Percentiles rank a stretch among this genome's conserved stretches.
Evolutionary conservation across 2,888 invertebrate species (phyloP).

Genomic region (Sarcophaga subvicina): DNA sequence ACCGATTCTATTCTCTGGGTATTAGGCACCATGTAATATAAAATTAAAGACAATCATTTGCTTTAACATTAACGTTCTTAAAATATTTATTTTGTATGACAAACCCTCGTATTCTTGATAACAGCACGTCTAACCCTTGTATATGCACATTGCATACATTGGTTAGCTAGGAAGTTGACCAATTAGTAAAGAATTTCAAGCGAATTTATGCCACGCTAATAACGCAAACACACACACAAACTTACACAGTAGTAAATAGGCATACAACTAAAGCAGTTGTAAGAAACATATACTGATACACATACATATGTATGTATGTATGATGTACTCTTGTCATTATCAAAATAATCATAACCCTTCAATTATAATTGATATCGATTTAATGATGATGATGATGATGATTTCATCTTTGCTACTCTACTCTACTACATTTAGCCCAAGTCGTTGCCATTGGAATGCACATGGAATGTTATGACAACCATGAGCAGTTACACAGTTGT

Average conservation of each 20-base stretch:
- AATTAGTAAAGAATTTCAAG: slow-evolving; percentile 37
- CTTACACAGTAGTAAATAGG: neutral
- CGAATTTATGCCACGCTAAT: slow-evolving; percentile 9
- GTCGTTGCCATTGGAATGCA: neutral
- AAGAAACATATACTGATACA: neutral
- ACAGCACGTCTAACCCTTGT: neutral
- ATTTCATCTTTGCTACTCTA: neutral
- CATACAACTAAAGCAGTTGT: too few species aligned
- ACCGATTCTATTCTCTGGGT: too few species aligned
- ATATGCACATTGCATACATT: neutral
- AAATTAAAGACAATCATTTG: neutral
- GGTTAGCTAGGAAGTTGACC: slow-evolving; percentile 19
- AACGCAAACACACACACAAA: neutral
- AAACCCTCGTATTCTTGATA: neutral
- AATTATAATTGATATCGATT: slow-evolving; percentile 62
- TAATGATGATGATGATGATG: slow-evolving; percentile 34
- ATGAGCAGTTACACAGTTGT: slow-evolving; percentile 47
- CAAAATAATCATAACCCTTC: slow-evolving; percentile 37
- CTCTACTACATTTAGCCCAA: neutral
- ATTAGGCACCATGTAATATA: too few species aligned
- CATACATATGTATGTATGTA: neutral
- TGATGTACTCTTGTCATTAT: slow-evolving; percentile 22
- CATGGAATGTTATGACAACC: slow-evolving; percentile 52
- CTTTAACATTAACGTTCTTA: neutral
- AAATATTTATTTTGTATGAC: neutral